phyloP scores from a whole-genome alignment of 1,140 invertebrate genomes.

The Rhyzopertha dominica region DNA sequence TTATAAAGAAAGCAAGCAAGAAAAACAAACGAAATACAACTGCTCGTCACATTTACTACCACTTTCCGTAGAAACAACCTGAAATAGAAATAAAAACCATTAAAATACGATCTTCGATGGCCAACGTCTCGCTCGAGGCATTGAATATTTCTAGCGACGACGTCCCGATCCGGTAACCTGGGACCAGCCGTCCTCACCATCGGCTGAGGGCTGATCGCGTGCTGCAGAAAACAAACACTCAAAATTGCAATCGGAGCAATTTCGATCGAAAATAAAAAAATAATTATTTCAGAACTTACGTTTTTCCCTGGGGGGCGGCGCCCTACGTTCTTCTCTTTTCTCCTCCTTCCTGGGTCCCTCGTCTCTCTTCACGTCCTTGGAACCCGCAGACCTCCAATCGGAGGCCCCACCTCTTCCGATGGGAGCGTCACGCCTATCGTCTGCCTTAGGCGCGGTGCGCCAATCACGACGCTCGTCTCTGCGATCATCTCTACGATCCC shows the following conservation, averaged over 20 bases:
- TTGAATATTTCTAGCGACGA: conserved; percentile 6
- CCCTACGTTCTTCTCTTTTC: conserved; percentile 9
- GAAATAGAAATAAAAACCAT: conserved; percentile 12
- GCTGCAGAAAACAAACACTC: conserved; percentile 7
- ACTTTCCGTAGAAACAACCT: conserved; percentile 19
- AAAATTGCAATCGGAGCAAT: background rate
- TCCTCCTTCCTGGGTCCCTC: conserved; percentile 19
- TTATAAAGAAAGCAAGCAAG: background rate
- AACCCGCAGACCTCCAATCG: conserved; percentile 13
- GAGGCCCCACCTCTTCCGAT: conserved; percentile 13
- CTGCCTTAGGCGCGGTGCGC: background rate
- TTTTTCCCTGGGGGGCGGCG: conserved; percentile 29
- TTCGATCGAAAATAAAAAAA: conserved; percentile 3
- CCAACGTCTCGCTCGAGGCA: background rate
- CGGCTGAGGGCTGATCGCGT: conserved; percentile 9
- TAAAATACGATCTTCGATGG: background rate
- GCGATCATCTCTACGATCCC: conserved; percentile 5
- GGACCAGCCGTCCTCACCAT: conserved; percentile 11
- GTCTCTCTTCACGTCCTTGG: conserved; percentile 9
- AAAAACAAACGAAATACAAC: conserved; percentile 4
- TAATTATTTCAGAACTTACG: conserved; percentile 19
- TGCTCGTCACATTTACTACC: conserved; percentile 6
- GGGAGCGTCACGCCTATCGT: conserved; percentile 16
- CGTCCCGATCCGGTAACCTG: background rate
- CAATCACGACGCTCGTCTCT: conserved; percentile 18